Percentiles rank a stretch among this genome's conserved stretches.
Evolutionary conservation across 2,888 invertebrate species (phyloP).

Genomic region (Eilema depressum): DNA sequence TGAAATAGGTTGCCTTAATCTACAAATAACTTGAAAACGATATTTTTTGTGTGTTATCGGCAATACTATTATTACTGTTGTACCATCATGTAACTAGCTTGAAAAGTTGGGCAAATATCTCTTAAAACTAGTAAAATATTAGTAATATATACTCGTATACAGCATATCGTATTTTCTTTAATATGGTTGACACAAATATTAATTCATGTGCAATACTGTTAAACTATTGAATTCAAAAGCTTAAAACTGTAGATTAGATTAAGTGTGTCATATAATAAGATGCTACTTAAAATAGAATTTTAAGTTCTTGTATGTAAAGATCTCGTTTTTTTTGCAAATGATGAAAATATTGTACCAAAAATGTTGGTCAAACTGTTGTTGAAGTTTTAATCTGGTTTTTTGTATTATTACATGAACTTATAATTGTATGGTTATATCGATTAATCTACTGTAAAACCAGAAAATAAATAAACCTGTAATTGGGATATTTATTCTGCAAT

Average conservation of each 20-base stretch:
- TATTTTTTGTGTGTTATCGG: neutral
- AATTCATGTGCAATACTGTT: constrained; percentile 30
- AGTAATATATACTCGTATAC: constrained; percentile 51
- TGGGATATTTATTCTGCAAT: constrained; percentile 5
- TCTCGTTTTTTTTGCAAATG: neutral
- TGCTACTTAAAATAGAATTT: neutral
- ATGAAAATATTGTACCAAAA: neutral
- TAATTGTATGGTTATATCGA: too few relatives aligned
- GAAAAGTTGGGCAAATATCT: constrained; percentile 43
- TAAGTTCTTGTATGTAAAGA: neutral
- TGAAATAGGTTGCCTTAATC: too few relatives aligned
- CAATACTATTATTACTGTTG: constrained; percentile 17
- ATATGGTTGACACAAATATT: constrained; percentile 24
- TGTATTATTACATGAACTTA: neutral
- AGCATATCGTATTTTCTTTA: constrained; percentile 65
- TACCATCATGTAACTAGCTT: constrained; percentile 55
- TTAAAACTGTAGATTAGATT: constrained; percentile 19
- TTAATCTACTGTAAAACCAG: neutral
- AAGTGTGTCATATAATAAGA: neutral
- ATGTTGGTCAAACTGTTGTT: neutral
- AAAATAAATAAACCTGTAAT: constrained; percentile 17
- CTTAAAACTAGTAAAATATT: constrained; percentile 43
- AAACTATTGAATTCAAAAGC: constrained; percentile 20
- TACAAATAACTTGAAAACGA: too few relatives aligned
- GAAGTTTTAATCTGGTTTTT: neutral